phyloP scores from a whole-genome alignment of 2,888 invertebrate genomes.

The Ligdia adustata region DNA sequence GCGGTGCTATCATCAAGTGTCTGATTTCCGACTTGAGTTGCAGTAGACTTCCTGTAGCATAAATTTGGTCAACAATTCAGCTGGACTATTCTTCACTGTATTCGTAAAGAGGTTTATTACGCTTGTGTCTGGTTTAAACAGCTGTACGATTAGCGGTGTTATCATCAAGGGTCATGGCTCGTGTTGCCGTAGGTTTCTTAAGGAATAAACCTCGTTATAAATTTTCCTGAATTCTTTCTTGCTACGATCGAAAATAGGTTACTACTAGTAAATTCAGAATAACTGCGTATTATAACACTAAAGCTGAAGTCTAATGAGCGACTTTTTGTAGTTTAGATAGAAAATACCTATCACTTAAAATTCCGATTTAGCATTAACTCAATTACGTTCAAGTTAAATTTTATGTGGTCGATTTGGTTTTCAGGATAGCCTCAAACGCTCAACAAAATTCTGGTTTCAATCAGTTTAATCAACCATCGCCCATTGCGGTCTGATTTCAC shows the following conservation, averaged over 20 bases:
- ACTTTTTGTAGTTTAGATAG: background rate
- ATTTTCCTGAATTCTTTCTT: constrained; percentile 18
- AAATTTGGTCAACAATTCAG: too few relatives aligned
- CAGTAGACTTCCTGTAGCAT: too few relatives aligned
- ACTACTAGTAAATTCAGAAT: too few relatives aligned
- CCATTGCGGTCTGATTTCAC: constrained; percentile 6
- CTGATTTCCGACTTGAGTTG: constrained; percentile 52
- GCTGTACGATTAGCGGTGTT: constrained; percentile 46
- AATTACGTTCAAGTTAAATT: background rate
- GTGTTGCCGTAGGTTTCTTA: too few relatives aligned
- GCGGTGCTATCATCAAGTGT: constrained; percentile 42
- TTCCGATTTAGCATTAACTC: background rate
- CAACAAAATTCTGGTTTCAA: constrained; percentile 1
- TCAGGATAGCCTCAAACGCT: background rate
- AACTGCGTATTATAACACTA: too few relatives aligned
- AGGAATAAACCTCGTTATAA: too few relatives aligned
- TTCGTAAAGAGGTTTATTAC: constrained; percentile 41
- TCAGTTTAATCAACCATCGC: background rate
- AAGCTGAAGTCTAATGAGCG: too few relatives aligned
- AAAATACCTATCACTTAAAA: background rate
- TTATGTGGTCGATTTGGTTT: background rate
- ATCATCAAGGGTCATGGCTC: constrained; percentile 46
- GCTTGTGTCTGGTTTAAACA: constrained; percentile 36
- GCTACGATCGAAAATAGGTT: constrained; percentile 34
- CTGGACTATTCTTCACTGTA: constrained; percentile 19